These are phyloP conservation scores for Zalophus californianus DNA, from an alignment of 2,797 vertebrate genomes.

Conservation along the genomic window DNA sequence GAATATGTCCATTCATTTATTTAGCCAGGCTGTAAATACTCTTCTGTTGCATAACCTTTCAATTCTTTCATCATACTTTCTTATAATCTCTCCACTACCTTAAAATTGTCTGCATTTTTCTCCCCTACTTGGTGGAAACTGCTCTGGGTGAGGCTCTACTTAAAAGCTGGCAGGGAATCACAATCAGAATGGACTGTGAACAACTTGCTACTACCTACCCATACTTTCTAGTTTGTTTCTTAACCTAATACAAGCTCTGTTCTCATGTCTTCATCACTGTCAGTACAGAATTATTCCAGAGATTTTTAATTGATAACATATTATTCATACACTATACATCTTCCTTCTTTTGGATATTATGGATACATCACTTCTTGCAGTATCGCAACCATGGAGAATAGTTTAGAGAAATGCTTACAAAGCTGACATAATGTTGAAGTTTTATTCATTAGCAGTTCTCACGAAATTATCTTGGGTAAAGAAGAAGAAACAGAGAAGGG, in stretches of 20 bases:
- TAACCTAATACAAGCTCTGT: not conserved
- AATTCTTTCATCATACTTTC: slow-evolving; percentile 45
- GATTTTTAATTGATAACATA: not conserved
- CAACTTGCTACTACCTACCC: not conserved
- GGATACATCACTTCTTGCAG: not conserved
- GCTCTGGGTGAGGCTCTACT: not conserved
- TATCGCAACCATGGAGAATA: not conserved
- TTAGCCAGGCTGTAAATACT: slow-evolving; percentile 41
- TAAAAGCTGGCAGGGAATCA: slow-evolving; percentile 37
- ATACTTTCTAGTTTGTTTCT: not conserved
- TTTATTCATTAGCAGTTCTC: slow-evolving; percentile 50
- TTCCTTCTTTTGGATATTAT: not conserved
- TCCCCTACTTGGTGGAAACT: not conserved
- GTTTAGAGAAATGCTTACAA: not conserved
- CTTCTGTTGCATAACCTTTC: slow-evolving; percentile 44
- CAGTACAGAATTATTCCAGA: not conserved
- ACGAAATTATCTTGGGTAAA: slow-evolving; percentile 15
- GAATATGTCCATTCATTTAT: slow-evolving; percentile 16
- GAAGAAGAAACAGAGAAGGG: slow-evolving; percentile 47
- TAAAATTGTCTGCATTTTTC: slow-evolving; percentile 28
- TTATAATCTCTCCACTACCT: slow-evolving; percentile 44
- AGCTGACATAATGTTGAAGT: not conserved
- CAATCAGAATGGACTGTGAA: not conserved
- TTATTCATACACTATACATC: not conserved
- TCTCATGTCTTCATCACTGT: not conserved